Percentiles rank a stretch among this genome's conserved stretches.
Conservation (phyloP, 2,797 vertebrate species). For the Takifugu rubripes region DNA sequence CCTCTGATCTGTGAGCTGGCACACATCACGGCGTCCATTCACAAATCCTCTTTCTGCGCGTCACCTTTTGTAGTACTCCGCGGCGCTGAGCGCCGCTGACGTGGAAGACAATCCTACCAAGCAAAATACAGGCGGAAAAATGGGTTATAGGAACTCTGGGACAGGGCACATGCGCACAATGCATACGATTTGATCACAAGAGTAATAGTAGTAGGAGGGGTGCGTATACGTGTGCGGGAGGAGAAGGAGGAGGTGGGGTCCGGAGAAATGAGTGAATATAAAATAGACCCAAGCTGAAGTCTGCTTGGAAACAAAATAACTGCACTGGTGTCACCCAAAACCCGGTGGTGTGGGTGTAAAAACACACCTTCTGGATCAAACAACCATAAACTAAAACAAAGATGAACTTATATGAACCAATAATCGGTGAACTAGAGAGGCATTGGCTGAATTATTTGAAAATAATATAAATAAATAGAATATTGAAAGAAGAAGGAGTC, state of each 20-base stretch:
- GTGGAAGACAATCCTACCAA: constrained; percentile 63
- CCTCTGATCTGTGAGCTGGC: constrained; percentile 80
- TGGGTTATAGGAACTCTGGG: constrained; percentile 68
- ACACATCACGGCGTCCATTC: constrained; percentile 81
- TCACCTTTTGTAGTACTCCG: constrained; percentile 74
- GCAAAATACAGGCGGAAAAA: constrained; percentile 55
- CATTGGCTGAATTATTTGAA: no score
- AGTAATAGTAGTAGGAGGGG: constrained; percentile 24
- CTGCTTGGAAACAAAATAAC: constrained; percentile 23
- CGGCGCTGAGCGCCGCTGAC: constrained; percentile 65
- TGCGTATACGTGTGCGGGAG: constrained; percentile 12
- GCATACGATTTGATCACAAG: constrained; percentile 34
- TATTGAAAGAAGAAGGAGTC: constrained; percentile 10
- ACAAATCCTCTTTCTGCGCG: constrained; percentile 78
- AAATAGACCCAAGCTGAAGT: constrained; percentile 35
- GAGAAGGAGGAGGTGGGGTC: constrained; percentile 1
- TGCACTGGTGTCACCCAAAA: no score
- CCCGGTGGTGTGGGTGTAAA: no score
- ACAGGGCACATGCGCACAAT: constrained; percentile 71
- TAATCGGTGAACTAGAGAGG: no score
- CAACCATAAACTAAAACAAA: constrained; percentile 11
- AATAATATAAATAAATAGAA: no score
- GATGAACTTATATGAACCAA: background rate
- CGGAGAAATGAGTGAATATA: constrained; percentile 55
- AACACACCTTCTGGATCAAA: background rate